Base-by-base conservation (phyloP, 2,113 vertebrate species). In the Alosa alosa region DNA sequence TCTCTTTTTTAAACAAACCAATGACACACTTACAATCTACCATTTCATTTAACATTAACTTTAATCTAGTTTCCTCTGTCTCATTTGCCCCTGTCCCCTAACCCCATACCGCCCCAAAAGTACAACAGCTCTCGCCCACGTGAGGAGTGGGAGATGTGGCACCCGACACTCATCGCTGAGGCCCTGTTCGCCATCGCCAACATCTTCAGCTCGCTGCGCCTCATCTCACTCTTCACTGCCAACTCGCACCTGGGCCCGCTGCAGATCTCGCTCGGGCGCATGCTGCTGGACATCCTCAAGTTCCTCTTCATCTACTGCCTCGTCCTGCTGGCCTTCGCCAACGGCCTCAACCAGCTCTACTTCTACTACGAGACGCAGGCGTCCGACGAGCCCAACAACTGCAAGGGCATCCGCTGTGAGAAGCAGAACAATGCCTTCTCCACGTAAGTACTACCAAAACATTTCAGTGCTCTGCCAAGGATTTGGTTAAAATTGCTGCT, bases 271-370 rank as follows among this genome's bases (percentile, higher is more conserved):
- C 94, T 99, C 88, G 98, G 98, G 81, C 95, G 98, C 86, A 99
- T 99, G 98, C 95, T 99, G 88, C 96, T 99, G n/a, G 98, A 99
- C 96, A 99, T 99, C 92, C 97, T 99, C 88, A 99, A 99, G 93
- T 99, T 99, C 94, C 98, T 99, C 93, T 99, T 99, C 94, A 99
- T 99, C 95, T 99, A 99, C 94, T 99, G 98, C 81, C 95, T 99
- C 95, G 98, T 99, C 93, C 94, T 99, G 64, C 95, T 99, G 89
- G 98, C 98, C 55, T 99, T 99, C 83, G 98, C 98, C 88, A 99
- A 99, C 0, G 98, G 98, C 89, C 96, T 99, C 90, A 99, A 99
- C 94, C 98, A 99, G 94, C 96, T 99, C 85, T 99, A 99, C 94
- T 99, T 99, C 94, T 99, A 99, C 95, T 99, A 99, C 0, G 97